Percentiles rank a stretch among this genome's conserved stretches.
These are phyloP conservation scores for Torymus aiolomorphi DNA, from an alignment of 2,888 invertebrate species.

Conservation along the genomic window DNA sequence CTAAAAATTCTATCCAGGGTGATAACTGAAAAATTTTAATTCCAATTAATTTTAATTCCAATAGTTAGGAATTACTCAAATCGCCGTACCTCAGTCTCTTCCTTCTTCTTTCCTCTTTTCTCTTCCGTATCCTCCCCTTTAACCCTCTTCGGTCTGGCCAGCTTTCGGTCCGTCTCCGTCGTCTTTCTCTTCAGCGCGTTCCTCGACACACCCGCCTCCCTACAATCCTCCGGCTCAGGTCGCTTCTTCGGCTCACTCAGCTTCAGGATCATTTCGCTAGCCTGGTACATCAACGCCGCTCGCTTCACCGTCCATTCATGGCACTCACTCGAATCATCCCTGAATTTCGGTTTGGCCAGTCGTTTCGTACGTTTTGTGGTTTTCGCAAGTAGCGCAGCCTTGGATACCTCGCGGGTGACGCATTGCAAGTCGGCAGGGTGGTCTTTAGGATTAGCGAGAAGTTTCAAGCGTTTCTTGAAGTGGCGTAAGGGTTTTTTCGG, in stretches of 20 bases:
- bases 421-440: background rate
- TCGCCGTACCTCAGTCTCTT: background rate
- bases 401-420: constrained; percentile 43
- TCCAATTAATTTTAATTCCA: background rate
- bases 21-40: constrained; percentile 58
- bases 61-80: background rate
- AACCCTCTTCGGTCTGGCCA: constrained; percentile 24
- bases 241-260: constrained; percentile 60
- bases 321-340: constrained; percentile 2
- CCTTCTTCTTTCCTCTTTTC: constrained; percentile 12
- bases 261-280: constrained; percentile 59
- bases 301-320: constrained; percentile 52
- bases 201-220: constrained; percentile 17
- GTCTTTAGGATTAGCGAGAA: constrained; percentile 56
- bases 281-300: constrained; percentile 61
- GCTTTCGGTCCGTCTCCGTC: constrained; percentile 7
- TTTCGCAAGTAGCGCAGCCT: constrained; percentile 56
- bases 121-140: constrained; percentile 26
- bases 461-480: constrained; percentile 59
- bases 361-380: constrained; percentile 2
- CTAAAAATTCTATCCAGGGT: constrained; percentile 63
- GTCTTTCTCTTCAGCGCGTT: constrained; percentile 28
- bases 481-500: constrained; percentile 59
- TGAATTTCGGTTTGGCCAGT: constrained; percentile 24
- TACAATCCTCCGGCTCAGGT: constrained; percentile 56